Conservation (phyloP, 2,888 invertebrate genomes). For the Cordylochernes scorpioides region DNA sequence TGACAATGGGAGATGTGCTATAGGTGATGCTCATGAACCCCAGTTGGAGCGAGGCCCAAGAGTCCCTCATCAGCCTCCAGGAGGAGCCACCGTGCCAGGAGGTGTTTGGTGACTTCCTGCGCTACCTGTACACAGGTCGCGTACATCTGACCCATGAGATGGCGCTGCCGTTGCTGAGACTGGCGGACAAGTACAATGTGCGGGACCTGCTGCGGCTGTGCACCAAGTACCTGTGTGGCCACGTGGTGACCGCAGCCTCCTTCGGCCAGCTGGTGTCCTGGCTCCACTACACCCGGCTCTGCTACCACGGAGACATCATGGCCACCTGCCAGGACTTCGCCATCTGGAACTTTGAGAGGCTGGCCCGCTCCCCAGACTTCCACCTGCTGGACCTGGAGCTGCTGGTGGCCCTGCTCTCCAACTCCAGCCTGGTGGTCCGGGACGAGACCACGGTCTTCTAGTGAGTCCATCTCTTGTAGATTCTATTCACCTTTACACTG, state of each 20-base stretch:
- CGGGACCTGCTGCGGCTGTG: conserved; percentile 60
- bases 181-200: conserved; percentile 85
- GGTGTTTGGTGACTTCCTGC: conserved; percentile 64
- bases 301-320: conserved; percentile 39
- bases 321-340: conserved; percentile 25
- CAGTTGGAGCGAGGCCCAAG: conserved; percentile 69
- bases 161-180: conserved; percentile 56
- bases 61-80: conserved; percentile 50
- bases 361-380: conserved; percentile 50
- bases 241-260: conserved; percentile 54
- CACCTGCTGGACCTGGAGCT: conserved; percentile 51
- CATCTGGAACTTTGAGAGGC: conserved; percentile 66
- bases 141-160: conserved; percentile 54
- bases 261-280: conserved; percentile 59
- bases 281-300: conserved; percentile 64
- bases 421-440: conserved; percentile 59
- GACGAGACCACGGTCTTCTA: conserved; percentile 61
- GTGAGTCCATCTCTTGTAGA: conserved; percentile 21
- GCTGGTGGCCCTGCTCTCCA: conserved; percentile 43
- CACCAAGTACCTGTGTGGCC: conserved; percentile 56
- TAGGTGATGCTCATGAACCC: conserved; percentile 82
- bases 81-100: conserved; percentile 57
- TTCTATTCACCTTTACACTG: too few relatives aligned
- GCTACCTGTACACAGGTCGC: conserved; percentile 69
- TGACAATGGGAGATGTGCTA: too few relatives aligned